These are phyloP conservation scores for Schizotus pectinicornis DNA, from an alignment of 2,888 invertebrate species.

Conservation along the genomic window DNA sequence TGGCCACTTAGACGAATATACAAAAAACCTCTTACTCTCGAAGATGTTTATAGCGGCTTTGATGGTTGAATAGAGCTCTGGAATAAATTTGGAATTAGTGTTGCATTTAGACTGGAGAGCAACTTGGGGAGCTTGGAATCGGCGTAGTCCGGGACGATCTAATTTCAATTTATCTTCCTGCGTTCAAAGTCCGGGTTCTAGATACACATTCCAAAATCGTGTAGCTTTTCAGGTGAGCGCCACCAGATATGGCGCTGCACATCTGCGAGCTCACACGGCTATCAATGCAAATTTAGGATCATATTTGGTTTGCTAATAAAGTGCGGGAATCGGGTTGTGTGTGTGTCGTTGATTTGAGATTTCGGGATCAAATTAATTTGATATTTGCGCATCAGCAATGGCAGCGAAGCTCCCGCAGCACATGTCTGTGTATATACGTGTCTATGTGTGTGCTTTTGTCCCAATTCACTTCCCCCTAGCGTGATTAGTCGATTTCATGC, in stretches of 20 bases:
- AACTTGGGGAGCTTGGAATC: no score
- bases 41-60: no score
- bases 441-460: slow-evolving; percentile 26
- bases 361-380: slow-evolving; percentile 36
- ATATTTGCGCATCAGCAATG: slow-evolving; percentile 29
- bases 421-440: slow-evolving; percentile 2
- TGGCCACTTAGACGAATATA: no score
- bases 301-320: slow-evolving; percentile 38
- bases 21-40: no score
- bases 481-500: slow-evolving; percentile 36
- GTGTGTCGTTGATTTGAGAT: slow-evolving; percentile 35
- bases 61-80: no score
- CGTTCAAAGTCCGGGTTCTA: slow-evolving; percentile 10
- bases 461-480: slow-evolving; percentile 24
- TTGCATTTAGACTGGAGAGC: no score
- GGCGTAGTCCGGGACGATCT: no score
- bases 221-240: slow-evolving; percentile 34
- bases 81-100: no score
- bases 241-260: slow-evolving; percentile 23
- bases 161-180: no score
- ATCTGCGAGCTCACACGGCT: slow-evolving; percentile 36
- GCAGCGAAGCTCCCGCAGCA: slow-evolving; percentile 5
- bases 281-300: slow-evolving; percentile 39
- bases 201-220: slow-evolving; percentile 17
- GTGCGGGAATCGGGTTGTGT: slow-evolving; percentile 28